Base-by-base conservation (phyloP, 2,797 vertebrate genomes). In the Manis javanica region DNA sequence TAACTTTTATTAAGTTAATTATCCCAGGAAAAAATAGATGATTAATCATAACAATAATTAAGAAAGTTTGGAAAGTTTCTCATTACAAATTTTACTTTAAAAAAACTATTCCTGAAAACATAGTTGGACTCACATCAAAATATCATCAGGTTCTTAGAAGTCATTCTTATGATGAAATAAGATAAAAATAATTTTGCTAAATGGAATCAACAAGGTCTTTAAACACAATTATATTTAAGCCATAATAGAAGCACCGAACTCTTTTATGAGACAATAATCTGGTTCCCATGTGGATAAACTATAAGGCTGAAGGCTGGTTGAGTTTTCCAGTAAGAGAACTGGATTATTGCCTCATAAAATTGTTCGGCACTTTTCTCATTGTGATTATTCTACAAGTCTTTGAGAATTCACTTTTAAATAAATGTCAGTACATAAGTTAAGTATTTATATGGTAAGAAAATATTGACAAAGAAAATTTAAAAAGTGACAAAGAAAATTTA, bases 191-290 rank as follows among this genome's bases (percentile, higher is more conserved):
- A 98, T 98, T 98, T 98, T 98, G 15, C 95, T 97, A 98, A 96
- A 95, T 97, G 85, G 96, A 98, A 96, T 85, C 94, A 97, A 95
- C 68, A 97, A 98, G 81, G 87, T 95, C 88, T 98, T 98, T 98
- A 98, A 98, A 98, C 97, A 95, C 42, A 97, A 95, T 98, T 98
- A 95, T 89, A 96, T 90, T 98, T 97, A 98, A 98, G 46, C 24
- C 1, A 9, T 97, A 98, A 94, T 75, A 98, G 96, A 94, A 97
- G 37, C n/a, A 91, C 29, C 2, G 96, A 97, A 84, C 61, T 97
- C 91, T 96, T 98, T 97, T 96, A 97, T 82, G 95, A 97, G 97
- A 86, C 87, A 98, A 98, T 97, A 98, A 96, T 96, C 98, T 96
- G 42, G n/a, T 90, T 98, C 96, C 92, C 46, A 11, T 1, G 6